Percentiles rank a stretch among this genome's conserved stretches.
Conservation (phyloP, 2,888 invertebrate genomes). For the Hypomecis atomaria region DNA sequence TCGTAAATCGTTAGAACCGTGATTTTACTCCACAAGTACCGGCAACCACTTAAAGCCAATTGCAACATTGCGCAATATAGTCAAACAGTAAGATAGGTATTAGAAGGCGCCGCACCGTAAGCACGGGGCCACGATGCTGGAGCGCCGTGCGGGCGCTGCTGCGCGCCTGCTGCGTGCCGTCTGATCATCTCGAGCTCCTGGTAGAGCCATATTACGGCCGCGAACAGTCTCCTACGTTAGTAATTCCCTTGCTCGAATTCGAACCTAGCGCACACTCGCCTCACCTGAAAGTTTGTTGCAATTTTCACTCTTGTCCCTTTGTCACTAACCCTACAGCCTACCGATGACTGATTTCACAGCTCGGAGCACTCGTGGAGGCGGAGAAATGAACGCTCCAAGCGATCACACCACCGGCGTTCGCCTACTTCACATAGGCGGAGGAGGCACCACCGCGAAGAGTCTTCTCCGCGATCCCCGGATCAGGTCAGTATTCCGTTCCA, state of each 20-base stretch:
- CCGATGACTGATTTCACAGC: conserved; percentile 87
- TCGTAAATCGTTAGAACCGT: conserved; percentile 26
- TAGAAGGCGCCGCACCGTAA: conserved; percentile 53
- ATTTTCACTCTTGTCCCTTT: conserved; percentile 55
- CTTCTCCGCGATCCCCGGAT: conserved; percentile 78
- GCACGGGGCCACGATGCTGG: conserved; percentile 67
- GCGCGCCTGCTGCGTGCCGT: conserved; percentile 74
- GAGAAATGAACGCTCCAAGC: conserved; percentile 93
- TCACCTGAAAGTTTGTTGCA: conserved; percentile 67
- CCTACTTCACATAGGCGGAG: conserved; percentile 90
- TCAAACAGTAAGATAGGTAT: conserved; percentile 37
- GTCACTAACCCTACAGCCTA: conserved; percentile 81
- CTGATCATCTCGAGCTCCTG: conserved; percentile 67
- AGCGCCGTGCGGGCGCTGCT: conserved; percentile 66
- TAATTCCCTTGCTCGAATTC: conserved; percentile 44
- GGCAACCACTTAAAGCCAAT: conserved; percentile 2
- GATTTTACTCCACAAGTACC: conserved; percentile 18
- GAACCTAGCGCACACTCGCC: conserved; percentile 62
- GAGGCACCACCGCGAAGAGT: conserved; percentile 84
- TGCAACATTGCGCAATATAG: conserved; percentile 13
- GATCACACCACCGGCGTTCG: conserved; percentile 93
- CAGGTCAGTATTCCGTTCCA: conserved; percentile 70
- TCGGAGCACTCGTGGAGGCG: conserved; percentile 91
- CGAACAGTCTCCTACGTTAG: conserved; percentile 75
- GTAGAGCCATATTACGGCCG: conserved; percentile 66